phyloP scores from a whole-genome alignment of 2,113 vertebrate species.

The Colaptes auratus region DNA sequence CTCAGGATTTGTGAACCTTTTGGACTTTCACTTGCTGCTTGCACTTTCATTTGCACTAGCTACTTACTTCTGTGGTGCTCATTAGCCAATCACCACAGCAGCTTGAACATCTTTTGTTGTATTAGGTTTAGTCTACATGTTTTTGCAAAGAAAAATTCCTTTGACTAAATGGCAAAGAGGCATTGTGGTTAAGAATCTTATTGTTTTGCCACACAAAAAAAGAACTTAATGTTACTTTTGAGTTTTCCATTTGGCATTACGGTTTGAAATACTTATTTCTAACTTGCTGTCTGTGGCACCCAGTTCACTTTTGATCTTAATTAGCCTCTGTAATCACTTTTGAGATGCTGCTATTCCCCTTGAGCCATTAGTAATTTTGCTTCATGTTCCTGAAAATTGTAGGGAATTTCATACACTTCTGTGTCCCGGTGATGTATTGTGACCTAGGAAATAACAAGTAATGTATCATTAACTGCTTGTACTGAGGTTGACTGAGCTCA shows the following conservation, averaged over 20 bases:
- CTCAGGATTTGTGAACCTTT: not conserved
- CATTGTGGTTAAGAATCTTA: not conserved
- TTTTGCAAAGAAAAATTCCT: not conserved
- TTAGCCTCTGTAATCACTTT: not conserved
- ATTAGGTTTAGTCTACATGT: not conserved
- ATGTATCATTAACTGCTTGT: not conserved
- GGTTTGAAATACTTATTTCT: not conserved
- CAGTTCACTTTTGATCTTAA: not conserved
- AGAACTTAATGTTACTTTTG: not conserved
- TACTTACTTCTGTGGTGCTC: not conserved
- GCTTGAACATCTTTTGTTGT: not conserved
- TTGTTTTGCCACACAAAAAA: not conserved
- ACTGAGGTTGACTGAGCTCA: not conserved
- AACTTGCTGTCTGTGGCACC: accelerated
- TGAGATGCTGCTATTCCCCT: not conserved
- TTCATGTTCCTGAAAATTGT: not conserved
- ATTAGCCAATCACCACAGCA: not conserved
- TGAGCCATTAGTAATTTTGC: not conserved
- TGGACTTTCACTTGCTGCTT: not conserved
- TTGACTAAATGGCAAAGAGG: not conserved
- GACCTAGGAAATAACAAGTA: not conserved
- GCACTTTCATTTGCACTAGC: not conserved
- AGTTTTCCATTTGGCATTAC: not conserved
- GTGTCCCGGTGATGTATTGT: not conserved
- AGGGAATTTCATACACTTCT: not conserved